Percentiles rank a stretch among this genome's conserved stretches.
Conservation (phyloP, 2,797 vertebrate genomes). For the Anolis apletophallus region DNA sequence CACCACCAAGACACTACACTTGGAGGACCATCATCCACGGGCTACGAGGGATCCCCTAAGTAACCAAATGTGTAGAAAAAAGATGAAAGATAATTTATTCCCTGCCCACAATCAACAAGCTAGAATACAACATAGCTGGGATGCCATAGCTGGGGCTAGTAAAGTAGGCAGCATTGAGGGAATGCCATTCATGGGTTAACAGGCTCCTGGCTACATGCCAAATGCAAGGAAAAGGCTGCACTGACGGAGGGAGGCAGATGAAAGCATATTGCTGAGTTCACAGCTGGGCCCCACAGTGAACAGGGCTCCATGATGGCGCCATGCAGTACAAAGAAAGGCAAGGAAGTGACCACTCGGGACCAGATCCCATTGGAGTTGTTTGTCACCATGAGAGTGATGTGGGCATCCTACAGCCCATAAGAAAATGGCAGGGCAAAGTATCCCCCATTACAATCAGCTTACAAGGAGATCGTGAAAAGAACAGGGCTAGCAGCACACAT, state of each 20-base stretch:
- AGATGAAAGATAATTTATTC: not conserved
- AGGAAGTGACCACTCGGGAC: not conserved
- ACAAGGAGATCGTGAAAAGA: too few relatives aligned
- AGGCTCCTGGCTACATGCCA: not conserved
- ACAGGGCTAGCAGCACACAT: too few relatives aligned
- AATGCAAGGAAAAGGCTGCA: not conserved
- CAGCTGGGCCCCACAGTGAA: not conserved
- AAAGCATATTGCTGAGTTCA: conserved; percentile 9
- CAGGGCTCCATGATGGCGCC: too few relatives aligned
- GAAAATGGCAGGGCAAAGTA: not conserved
- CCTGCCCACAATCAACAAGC: not conserved
- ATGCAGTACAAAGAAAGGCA: not conserved
- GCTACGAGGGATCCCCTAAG: too few relatives aligned
- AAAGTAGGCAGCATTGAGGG: not conserved
- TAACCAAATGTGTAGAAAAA: not conserved
- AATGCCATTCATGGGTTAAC: conserved; percentile 10
- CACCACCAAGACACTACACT: too few relatives aligned
- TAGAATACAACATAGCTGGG: not conserved
- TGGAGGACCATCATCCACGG: too few relatives aligned
- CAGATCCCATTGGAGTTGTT: not conserved
- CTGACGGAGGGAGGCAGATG: not conserved
- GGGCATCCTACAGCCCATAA: not conserved
- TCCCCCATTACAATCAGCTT: not conserved
- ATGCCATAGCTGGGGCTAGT: not conserved
- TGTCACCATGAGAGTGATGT: not conserved